Evolutionary conservation across 2,113 vertebrate species (phyloP).

Genomic region (Cavia porcellus): DNA sequence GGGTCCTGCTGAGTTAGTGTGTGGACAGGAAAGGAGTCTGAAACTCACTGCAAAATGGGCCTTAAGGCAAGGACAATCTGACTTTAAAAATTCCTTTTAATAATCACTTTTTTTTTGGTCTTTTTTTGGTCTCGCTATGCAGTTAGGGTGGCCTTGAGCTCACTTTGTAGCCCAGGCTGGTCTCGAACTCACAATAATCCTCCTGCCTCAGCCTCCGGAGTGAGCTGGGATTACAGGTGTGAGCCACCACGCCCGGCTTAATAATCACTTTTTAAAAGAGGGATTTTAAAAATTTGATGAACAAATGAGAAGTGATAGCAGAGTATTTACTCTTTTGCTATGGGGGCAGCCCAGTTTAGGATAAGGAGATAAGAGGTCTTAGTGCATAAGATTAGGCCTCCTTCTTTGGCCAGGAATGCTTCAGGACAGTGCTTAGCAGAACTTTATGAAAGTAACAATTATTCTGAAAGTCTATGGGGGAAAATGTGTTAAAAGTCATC

Average conservation of each 20-base stretch:
- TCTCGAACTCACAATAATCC: no score
- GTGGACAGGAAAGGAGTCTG: neutral
- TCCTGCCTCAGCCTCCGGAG: no score
- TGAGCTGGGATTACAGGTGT: no score
- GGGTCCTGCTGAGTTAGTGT: neutral
- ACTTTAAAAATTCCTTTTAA: neutral
- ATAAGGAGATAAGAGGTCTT: neutral
- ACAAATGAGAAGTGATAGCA: constrained; percentile 25
- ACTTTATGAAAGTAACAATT: neutral
- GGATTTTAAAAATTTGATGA: constrained; percentile 3
- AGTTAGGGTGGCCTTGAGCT: no score
- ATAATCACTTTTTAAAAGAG: constrained; percentile 15
- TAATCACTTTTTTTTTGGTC: no score
- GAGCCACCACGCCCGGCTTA: no score
- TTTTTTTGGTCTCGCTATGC: no score
- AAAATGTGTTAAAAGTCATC: neutral
- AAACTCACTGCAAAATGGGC: neutral
- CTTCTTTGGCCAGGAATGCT: neutral
- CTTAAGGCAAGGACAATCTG: neutral
- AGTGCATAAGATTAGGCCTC: neutral
- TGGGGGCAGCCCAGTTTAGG: neutral
- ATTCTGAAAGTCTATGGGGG: neutral
- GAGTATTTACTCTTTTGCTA: neutral
- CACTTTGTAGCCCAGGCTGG: no score
- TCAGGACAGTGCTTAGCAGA: neutral